Percentiles rank a stretch among this genome's conserved stretches.
These are phyloP conservation scores for Muntiacus reevesi DNA, from an alignment of 2,113 vertebrate genomes.

Conservation along the genomic window DNA sequence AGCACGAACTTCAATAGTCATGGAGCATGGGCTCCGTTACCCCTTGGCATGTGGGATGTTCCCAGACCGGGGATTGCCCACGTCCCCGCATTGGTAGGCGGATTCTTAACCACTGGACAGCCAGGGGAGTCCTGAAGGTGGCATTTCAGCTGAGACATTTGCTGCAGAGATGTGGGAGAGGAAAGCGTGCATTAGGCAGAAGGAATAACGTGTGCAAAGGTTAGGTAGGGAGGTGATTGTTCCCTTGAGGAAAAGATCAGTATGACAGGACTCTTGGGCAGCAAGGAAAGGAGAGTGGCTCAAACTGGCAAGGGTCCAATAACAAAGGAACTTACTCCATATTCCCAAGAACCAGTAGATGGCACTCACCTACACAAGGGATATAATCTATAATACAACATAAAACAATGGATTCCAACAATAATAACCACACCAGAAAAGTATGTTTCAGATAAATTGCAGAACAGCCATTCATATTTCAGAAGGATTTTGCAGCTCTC, in stretches of 20 bases:
- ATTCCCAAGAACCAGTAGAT: neutral
- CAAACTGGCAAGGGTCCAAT: neutral
- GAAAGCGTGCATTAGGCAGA: neutral
- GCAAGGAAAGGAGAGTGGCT: neutral
- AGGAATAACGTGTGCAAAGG: neutral
- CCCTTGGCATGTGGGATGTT: neutral
- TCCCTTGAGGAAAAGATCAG: neutral
- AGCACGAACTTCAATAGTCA: neutral
- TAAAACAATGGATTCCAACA: neutral
- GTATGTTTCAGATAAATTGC: neutral
- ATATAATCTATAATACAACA: neutral
- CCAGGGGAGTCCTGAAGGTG: neutral
- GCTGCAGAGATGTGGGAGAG: neutral
- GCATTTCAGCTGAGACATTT: neutral
- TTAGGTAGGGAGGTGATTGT: neutral
- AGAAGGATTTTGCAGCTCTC: neutral
- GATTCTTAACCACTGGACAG: neutral
- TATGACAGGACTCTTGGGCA: neutral
- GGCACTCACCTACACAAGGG: too few species aligned
- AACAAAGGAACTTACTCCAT: neutral
- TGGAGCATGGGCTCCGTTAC: neutral
- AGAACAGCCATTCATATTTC: neutral
- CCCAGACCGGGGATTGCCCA: accelerated
- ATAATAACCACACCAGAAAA: neutral
- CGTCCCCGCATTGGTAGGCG: accelerated